Base-by-base conservation (phyloP, 30 jellyfish, hydroid and myxozoan species). In the Aurelia sp. region DNA sequence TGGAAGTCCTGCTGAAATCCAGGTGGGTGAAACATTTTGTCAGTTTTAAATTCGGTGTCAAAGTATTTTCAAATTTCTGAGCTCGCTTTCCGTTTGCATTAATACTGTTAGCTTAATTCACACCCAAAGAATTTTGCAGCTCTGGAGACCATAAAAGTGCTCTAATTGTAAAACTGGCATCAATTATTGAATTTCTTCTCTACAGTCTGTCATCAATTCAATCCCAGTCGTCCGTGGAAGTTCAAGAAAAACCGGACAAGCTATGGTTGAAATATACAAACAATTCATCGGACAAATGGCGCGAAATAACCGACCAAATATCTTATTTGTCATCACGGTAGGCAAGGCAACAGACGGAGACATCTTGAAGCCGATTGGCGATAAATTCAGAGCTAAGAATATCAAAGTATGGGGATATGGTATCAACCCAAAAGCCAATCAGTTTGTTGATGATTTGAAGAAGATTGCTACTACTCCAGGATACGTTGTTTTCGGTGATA, bases 161-260 rank as follows among this genome's bases (percentile, higher is more conserved):
- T 27, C 33, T 27, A 1, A 27, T 27, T 27, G 33, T 27, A 2
- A 27, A 27, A 27, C 33, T 27, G 53, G 13, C 48, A 20, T 67
- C 0, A 7, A 18, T 67, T 67, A 19, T 5, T 8, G 9, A 31
- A 33, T 21, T n/a, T 73, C 30, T 0, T 50, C 5, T 53, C 51
- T 65, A 17, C 73, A 82, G 92, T 59, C 92, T 38, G 82, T 74
- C 31, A 82, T 82, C 68, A 82, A 82, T 64, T 82, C 92, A 1
- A 82, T 82, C 59, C 92, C 92, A 3, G 74, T 82, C 65, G 22
- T 82, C n/a, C 80, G 88, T 20, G 92, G 92, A 57, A 64, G 76
- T 38, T 20, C 88, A 35, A 74, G 94, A 1, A 85, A 85, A 51
- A 85, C 94, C 44, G 94, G 94, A n/a, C 94, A 85, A 62, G 94